phyloP scores from a whole-genome alignment of 2,888 invertebrate species.

The Clunio marinus region DNA sequence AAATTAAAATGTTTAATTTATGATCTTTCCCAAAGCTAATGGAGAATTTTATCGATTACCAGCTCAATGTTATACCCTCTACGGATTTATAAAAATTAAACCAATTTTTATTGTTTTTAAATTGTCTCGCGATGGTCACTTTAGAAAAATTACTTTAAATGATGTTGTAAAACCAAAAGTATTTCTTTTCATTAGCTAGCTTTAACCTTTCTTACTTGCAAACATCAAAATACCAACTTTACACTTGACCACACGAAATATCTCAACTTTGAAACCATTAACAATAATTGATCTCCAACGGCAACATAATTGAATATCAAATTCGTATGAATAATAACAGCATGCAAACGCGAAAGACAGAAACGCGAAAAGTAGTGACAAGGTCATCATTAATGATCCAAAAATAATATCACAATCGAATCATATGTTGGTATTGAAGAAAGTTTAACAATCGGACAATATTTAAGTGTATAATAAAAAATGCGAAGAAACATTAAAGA shows the following conservation, averaged over 20 bases:
- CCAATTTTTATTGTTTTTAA: too few relatives aligned
- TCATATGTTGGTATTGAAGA: background rate
- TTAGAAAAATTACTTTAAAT: too few relatives aligned
- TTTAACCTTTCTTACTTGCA: too few relatives aligned
- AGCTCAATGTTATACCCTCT: too few relatives aligned
- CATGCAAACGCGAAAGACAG: background rate
- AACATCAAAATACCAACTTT: too few relatives aligned
- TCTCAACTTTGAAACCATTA: background rate
- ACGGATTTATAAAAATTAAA: too few relatives aligned
- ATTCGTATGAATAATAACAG: background rate
- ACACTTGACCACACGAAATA: background rate
- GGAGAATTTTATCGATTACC: too few relatives aligned
- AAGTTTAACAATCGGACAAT: background rate
- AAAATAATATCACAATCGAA: constrained; percentile 7
- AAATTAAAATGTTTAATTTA: too few relatives aligned
- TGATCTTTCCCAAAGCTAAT: too few relatives aligned
- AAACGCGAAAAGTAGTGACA: constrained; percentile 14
- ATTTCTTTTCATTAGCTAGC: too few relatives aligned
- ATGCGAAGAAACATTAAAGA: background rate
- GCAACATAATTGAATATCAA: background rate
- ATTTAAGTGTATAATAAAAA: background rate
- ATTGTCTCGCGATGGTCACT: too few relatives aligned
- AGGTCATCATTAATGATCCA: constrained; percentile 3
- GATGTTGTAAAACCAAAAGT: too few relatives aligned
- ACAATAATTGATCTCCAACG: background rate